Percentiles rank a stretch among this genome's conserved stretches.
Evolutionary conservation across 1,140 invertebrate genomes (phyloP).

Genomic region (Geopemphigus sp.): DNA sequence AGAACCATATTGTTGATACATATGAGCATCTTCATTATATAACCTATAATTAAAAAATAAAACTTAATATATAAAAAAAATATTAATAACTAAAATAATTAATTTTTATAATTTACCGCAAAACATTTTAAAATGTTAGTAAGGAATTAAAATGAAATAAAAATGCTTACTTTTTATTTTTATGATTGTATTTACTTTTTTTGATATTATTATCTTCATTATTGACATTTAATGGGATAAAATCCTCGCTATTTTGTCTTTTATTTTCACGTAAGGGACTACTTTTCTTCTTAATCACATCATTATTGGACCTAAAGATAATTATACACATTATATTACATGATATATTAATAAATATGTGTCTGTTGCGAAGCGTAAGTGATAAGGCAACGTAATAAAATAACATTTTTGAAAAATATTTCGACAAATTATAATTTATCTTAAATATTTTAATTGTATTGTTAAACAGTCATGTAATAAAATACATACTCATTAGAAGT

Average conservation of each 20-base stretch:
- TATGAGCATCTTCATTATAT: slow-evolving; percentile 47
- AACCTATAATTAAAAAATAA: background rate
- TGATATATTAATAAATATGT: background rate
- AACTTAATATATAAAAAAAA: background rate
- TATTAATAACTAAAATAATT: too few relatives aligned
- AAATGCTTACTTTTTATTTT: slow-evolving; percentile 37
- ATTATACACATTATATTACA: background rate
- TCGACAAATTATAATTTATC: too few relatives aligned
- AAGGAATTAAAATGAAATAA: background rate
- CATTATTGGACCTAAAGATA: slow-evolving; percentile 30
- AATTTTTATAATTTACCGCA: too few relatives aligned
- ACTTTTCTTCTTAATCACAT: slow-evolving; percentile 13
- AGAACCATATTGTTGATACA: slow-evolving; percentile 45
- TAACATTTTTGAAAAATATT: too few relatives aligned
- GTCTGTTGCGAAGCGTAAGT: too few relatives aligned
- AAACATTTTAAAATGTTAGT: background rate
- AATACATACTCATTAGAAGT: slow-evolving; percentile 38
- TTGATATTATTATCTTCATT: slow-evolving; percentile 34
- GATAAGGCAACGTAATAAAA: too few relatives aligned
- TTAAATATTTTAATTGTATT: background rate
- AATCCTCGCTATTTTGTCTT: slow-evolving; percentile 46
- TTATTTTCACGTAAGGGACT: slow-evolving; percentile 40
- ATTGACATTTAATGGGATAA: slow-evolving; percentile 22
- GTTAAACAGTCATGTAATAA: background rate
- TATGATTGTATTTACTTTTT: slow-evolving; percentile 27